A percentile compares a stretch with the other conserved stretches of the same genome.
Evolutionary conservation across 2,113 vertebrate genomes (phyloP).

Genomic region (Meriones unguiculatus): DNA sequence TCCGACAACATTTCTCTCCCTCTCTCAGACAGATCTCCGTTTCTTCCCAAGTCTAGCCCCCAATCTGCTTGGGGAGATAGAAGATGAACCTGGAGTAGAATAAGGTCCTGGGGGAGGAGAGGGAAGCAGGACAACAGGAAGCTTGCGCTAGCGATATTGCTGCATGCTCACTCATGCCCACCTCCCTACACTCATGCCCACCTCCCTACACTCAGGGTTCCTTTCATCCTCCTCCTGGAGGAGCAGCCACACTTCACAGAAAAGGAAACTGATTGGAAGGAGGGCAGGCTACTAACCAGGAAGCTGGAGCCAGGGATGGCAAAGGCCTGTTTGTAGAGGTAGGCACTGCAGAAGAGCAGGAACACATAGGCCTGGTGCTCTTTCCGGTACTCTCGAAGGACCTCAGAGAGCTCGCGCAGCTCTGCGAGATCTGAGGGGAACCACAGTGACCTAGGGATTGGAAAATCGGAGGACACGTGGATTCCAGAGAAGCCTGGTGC

Average conservation of each 20-base stretch:
- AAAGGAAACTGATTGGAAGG: neutral
- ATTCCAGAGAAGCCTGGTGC: neutral
- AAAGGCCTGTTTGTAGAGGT: conserved; percentile 98
- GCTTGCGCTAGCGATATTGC: neutral
- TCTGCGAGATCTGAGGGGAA: conserved; percentile 96
- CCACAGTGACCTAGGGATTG: conserved; percentile 89
- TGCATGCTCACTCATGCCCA: neutral
- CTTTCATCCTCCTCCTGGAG: no score
- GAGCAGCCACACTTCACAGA: neutral
- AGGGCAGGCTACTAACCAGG: conserved; percentile 88
- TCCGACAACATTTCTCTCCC: neutral
- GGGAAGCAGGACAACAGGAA: neutral
- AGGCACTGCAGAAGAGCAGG: conserved; percentile 95
- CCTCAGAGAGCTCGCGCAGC: conserved; percentile 92
- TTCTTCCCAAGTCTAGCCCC: conserved; percentile 9
- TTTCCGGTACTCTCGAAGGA: conserved; percentile 93
- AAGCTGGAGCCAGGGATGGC: conserved; percentile 98
- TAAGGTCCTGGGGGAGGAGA: neutral
- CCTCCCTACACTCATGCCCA: neutral
- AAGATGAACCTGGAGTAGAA: neutral
- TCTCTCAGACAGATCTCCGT: neutral
- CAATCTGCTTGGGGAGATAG: neutral
- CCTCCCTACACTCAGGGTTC: no score
- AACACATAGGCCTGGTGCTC: conserved; percentile 94
- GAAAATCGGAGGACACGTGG: conserved; percentile 39